Evolutionary conservation across 2,797 vertebrate species (phyloP).

Genomic region (Stomatorhinus walkeri): DNA sequence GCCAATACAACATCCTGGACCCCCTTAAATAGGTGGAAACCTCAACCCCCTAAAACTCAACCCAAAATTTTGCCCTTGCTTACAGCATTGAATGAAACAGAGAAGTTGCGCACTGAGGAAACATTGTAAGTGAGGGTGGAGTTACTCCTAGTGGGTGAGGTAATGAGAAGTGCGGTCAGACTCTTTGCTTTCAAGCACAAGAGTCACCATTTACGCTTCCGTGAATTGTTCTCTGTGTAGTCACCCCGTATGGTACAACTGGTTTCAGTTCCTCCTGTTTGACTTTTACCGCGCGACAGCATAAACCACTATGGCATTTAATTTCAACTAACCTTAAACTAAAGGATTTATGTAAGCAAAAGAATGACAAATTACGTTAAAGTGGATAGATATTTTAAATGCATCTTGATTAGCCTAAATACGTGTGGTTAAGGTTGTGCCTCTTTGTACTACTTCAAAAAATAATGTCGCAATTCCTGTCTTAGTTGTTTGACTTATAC

Average conservation of each 20-base stretch:
- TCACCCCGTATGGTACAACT: background rate
- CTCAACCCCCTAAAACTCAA: background rate
- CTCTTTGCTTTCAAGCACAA: background rate
- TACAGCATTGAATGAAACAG: background rate
- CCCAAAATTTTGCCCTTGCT: background rate
- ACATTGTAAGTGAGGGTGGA: background rate
- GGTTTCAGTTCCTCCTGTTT: background rate
- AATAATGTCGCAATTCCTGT: background rate
- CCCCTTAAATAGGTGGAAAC: background rate
- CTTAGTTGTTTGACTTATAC: background rate
- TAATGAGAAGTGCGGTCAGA: background rate
- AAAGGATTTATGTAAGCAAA: conserved; percentile 34
- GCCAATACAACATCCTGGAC: background rate
- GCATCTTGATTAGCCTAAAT: background rate
- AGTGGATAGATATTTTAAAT: background rate
- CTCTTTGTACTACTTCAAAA: background rate
- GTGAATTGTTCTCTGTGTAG: background rate
- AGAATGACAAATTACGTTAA: conserved; percentile 9
- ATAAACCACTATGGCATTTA: conserved; percentile 31
- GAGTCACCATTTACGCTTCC: background rate
- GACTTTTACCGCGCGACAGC: conserved; percentile 14
- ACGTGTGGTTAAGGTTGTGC: background rate
- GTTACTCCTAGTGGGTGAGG: background rate
- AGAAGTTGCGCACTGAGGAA: background rate
- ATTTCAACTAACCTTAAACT: conserved; percentile 33